Evolutionary conservation across 35 echinoderm and acorn worm species (phyloP), one percentile per base, ranked within the genome.

Genomic region (Lytechinus variegatus): DNA sequence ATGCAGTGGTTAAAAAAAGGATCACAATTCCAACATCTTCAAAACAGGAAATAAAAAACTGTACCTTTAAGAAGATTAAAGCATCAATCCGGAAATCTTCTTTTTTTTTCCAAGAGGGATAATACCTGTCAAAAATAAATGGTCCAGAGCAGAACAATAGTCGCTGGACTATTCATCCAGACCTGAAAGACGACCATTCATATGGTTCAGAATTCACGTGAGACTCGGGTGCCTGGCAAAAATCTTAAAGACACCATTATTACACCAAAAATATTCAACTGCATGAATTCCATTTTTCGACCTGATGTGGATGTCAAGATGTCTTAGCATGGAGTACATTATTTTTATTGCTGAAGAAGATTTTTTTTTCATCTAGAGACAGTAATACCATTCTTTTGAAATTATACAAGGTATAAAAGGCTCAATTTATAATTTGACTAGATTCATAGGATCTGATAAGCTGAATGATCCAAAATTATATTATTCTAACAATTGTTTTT

Each of bases 71-170:
- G 66, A 79, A 79, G 66, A 79, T 79, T 79, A 79, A n/a, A 79
- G 66, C 66, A 24, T 79, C 16, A 79, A 79, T 79, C 66, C 19
- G 66, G 66, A 79, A 79, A 79, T 79, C 66, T 7, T 24, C 8
- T 79, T 71, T 79, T 79, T 8, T 79, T 24, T n/a, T n/a, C n/a
- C 66, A 79, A 79, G 66, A 79, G 66, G 66, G 66, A 79, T 79
- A 79, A n/a, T 16, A 79, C 66, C 66, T 79, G 66, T 79, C 66
- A 79, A n/a, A 79, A 79, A 79, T 79, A 79, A 79, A 79, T 79
- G 66, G 66, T n/a, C 66, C 66, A 79, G 66, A 79, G n/a, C n/a
- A 21, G 66, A 24, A 79, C 66, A 7, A 79, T 0, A n/a, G 66
- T 79, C 66, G n/a, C 21, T 79, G 66, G 14, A n/a, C 66, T 24